Conservation (phyloP, 2,888 invertebrate genomes). For the Lagria hirta region DNA sequence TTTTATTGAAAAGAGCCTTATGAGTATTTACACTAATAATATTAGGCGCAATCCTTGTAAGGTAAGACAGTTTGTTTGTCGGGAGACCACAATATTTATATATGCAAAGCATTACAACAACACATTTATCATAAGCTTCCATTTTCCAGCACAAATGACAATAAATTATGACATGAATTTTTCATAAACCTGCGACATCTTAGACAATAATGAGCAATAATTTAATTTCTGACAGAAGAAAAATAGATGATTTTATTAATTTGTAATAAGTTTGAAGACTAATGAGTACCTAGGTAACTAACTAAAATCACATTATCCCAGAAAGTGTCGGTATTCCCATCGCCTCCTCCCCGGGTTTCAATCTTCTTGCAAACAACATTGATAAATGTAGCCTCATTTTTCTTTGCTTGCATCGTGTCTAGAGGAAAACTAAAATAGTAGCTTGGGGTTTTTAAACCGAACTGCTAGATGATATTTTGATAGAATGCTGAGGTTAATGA, state of each 20-base stretch:
- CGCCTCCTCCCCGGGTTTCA: constrained; percentile 48
- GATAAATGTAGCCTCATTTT: constrained; percentile 60
- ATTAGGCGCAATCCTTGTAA: constrained; percentile 43
- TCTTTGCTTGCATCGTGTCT: constrained; percentile 54
- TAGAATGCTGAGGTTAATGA: constrained; percentile 46
- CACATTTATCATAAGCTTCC: constrained; percentile 52
- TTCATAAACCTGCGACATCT: constrained; percentile 42
- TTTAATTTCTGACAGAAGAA: constrained; percentile 35
- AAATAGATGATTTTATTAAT: constrained; percentile 15
- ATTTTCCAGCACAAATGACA: constrained; percentile 52
- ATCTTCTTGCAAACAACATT: constrained; percentile 54
- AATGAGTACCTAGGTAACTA: constrained; percentile 53
- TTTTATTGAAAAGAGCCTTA: background rate
- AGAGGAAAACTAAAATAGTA: constrained; percentile 51
- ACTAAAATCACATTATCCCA: constrained; percentile 54
- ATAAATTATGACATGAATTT: constrained; percentile 50
- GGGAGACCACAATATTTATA: constrained; percentile 51
- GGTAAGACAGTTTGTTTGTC: constrained; percentile 46
- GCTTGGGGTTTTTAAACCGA: constrained; percentile 41
- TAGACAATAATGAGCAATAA: constrained; percentile 44
- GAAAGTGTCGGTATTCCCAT: constrained; percentile 40
- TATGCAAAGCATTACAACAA: constrained; percentile 52
- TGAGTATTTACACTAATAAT: constrained; percentile 30
- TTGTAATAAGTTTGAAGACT: constrained; percentile 37
- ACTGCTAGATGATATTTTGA: constrained; percentile 46